Percentiles rank a stretch among this genome's conserved stretches.
These are phyloP conservation scores for Corythoichthys intestinalis DNA, from an alignment of 2,113 vertebrate genomes.

Conservation along the genomic window DNA sequence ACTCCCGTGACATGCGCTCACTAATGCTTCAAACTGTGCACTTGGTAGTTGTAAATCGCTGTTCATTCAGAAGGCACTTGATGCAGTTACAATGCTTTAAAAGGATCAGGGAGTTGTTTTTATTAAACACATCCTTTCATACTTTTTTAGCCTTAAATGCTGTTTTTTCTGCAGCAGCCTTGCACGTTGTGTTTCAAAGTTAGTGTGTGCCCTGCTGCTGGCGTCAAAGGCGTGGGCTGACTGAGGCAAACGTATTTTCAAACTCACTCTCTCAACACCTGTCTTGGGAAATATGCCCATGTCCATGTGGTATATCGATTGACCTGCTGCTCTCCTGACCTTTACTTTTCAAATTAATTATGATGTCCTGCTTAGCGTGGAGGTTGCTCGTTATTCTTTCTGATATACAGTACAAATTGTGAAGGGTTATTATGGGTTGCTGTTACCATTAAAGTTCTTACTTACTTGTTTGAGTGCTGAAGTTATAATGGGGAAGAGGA, in stretches of 20 bases:
- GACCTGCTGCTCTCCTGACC: conserved; percentile 44
- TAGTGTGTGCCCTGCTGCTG: not conserved
- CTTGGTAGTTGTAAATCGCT: conserved; percentile 28
- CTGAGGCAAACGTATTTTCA: conserved; percentile 38
- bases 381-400: conserved; percentile 41
- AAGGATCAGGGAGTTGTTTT: conserved; percentile 8
- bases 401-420: conserved; percentile 20
- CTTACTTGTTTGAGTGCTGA: not conserved
- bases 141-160: not conserved
- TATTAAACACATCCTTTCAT: not conserved
- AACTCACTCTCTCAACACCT: conserved; percentile 46
- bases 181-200: not conserved
- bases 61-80: conserved; percentile 29
- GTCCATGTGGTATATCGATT: conserved; percentile 15
- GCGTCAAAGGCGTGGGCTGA: conserved; percentile 3
- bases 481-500: no score
- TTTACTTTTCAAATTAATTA: conserved; percentile 62
- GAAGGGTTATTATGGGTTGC: conserved; percentile 22
- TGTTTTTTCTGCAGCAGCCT: not conserved
- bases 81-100: conserved; percentile 8
- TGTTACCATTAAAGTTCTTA: not conserved
- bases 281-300: conserved; percentile 26
- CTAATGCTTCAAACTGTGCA: conserved; percentile 41
- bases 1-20: conserved; percentile 50
- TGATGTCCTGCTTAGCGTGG: conserved; percentile 30